phyloP scores from a whole-genome alignment of 2,113 vertebrate genomes.

The Cyanoramphus novaezelandiae region DNA sequence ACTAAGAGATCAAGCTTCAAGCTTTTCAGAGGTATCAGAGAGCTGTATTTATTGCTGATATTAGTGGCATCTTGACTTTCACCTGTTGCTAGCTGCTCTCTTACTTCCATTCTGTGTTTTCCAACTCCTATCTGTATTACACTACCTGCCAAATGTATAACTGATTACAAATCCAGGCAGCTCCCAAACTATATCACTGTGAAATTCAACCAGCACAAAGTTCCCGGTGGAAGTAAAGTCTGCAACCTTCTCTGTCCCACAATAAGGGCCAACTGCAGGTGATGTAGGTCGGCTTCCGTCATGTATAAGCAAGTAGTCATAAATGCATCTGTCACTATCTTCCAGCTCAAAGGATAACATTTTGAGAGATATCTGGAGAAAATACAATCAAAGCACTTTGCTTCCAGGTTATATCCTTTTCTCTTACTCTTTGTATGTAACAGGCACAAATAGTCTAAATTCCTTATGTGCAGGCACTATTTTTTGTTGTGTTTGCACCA shows the following conservation, averaged over 20 bases:
- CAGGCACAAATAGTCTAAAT: neutral
- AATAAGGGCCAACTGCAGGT: conserved; percentile 59
- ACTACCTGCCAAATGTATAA: conserved; percentile 54
- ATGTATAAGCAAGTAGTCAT: conserved; percentile 63
- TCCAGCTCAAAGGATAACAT: conserved; percentile 66
- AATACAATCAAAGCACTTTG: conserved; percentile 17
- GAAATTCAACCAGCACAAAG: conserved; percentile 66
- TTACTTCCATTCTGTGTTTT: neutral
- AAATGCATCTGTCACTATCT: conserved; percentile 31
- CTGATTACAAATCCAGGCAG: conserved; percentile 39
- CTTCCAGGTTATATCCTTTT: neutral
- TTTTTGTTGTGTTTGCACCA: neutral
- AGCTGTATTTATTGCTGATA: neutral
- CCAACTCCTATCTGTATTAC: neutral
- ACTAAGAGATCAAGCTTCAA: neutral
- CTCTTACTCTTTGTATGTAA: neutral
- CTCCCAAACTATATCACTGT: conserved; percentile 59
- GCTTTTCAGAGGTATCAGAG: neutral
- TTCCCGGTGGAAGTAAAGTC: conserved; percentile 57
- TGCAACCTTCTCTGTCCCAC: conserved; percentile 39
- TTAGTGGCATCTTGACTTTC: neutral
- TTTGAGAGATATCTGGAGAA: conserved; percentile 53
- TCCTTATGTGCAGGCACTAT: neutral
- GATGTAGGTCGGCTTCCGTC: conserved; percentile 52
- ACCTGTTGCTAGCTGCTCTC: neutral